Percentiles rank a stretch among this genome's conserved stretches.
These are phyloP conservation scores for Lithosia quadra DNA, from an alignment of 2,888 invertebrate genomes.

Conservation along the genomic window DNA sequence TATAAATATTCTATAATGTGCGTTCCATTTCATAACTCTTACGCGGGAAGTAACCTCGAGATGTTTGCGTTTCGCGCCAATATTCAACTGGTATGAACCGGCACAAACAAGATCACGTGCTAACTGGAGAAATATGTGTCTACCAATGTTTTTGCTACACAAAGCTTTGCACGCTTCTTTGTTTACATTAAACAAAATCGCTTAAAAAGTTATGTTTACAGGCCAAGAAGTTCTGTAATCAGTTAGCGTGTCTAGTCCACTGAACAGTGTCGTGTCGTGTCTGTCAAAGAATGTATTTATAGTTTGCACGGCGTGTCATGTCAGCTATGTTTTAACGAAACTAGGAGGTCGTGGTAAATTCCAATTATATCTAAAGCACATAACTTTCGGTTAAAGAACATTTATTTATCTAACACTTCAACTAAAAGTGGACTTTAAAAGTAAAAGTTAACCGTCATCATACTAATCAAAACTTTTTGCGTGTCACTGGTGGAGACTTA, in stretches of 20 bases:
- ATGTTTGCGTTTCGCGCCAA: slow-evolving; percentile 59
- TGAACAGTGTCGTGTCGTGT: slow-evolving; percentile 41
- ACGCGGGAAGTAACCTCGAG: slow-evolving; percentile 57
- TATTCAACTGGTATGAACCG: slow-evolving; percentile 49
- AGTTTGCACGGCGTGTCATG: slow-evolving; percentile 43
- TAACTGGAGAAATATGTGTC: slow-evolving; percentile 30
- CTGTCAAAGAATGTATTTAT: slow-evolving; percentile 63
- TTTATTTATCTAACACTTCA: slow-evolving; percentile 24
- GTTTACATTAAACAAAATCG: slow-evolving; percentile 31
- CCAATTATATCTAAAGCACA: slow-evolving; percentile 19
- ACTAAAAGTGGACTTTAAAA: slow-evolving; percentile 21
- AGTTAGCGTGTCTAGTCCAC: slow-evolving; percentile 35
- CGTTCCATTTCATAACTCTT: slow-evolving; percentile 45
- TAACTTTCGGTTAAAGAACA: slow-evolving; percentile 16
- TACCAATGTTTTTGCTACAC: slow-evolving; percentile 10
- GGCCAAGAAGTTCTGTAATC: slow-evolving; percentile 18
- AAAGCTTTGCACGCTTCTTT: slow-evolving; percentile 26
- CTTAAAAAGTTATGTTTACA: slow-evolving; percentile 17
- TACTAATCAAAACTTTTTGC: slow-evolving; percentile 38
- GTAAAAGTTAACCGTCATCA: slow-evolving; percentile 30
- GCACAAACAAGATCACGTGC: slow-evolving; percentile 39
- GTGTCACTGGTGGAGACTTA: slow-evolving; percentile 19
- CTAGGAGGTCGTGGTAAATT: slow-evolving; percentile 34
- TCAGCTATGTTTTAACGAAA: slow-evolving; percentile 39
- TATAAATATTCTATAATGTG: slow-evolving; percentile 49